Evolutionary conservation across 2,888 invertebrate species (phyloP).

Genomic region (Polietes domitor): DNA sequence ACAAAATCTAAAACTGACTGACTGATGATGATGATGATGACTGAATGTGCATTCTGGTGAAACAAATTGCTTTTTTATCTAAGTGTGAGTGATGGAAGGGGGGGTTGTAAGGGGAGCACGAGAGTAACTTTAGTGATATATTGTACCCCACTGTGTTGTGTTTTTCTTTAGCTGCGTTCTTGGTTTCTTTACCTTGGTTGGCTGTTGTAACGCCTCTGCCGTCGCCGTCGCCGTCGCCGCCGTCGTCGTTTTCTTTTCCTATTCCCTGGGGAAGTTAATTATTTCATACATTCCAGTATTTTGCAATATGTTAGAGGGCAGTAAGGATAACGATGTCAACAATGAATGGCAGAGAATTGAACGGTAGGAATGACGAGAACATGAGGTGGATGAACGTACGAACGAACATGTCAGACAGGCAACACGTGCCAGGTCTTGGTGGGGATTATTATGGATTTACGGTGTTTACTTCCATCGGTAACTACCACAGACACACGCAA

Average conservation of each 20-base stretch:
- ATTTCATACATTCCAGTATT: constrained; percentile 5
- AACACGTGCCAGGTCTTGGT: constrained; percentile 11
- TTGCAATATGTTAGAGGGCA: background rate
- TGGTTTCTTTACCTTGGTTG: background rate
- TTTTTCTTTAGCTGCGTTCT: background rate
- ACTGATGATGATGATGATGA: constrained; percentile 21
- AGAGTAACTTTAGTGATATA: background rate
- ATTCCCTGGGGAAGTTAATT: constrained; percentile 23
- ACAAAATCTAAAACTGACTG: background rate
- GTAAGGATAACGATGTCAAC: background rate
- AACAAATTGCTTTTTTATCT: constrained; percentile 18
- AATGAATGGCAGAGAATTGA: background rate
- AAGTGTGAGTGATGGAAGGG: background rate
- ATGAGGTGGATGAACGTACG: background rate
- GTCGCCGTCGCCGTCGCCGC: background rate
- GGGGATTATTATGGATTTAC: constrained; percentile 15
- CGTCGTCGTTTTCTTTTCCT: background rate
- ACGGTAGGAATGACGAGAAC: background rate
- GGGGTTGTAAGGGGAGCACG: background rate
- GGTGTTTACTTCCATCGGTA: background rate
- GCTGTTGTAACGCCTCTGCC: background rate
- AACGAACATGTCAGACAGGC: background rate
- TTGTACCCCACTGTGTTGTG: background rate
- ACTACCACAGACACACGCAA: background rate
- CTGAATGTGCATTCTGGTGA: constrained; percentile 17